Percentiles rank a stretch among this genome's conserved stretches.
These are phyloP conservation scores for Sakesphorus luctuosus DNA, from an alignment of 2,113 vertebrate genomes.

Conservation along the genomic window DNA sequence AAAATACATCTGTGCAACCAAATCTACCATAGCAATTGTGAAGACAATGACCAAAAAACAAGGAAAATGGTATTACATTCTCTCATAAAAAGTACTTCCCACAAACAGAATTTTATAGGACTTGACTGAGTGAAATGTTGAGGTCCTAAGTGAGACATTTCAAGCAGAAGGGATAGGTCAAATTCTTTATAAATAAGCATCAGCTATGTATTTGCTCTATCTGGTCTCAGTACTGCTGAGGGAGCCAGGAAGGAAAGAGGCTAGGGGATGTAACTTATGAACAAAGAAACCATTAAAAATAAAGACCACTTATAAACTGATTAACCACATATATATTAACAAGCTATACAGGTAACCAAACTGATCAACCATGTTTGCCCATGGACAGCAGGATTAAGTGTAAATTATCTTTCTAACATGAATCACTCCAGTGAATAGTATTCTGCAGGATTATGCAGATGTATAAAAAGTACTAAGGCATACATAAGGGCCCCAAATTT, in stretches of 20 bases:
- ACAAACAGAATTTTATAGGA: conserved; percentile 18
- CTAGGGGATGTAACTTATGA: not conserved
- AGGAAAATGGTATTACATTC: not conserved
- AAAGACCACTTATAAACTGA: not conserved
- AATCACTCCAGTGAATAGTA: not conserved
- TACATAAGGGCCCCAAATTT: not conserved
- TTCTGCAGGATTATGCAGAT: not conserved
- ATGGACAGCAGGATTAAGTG: not conserved
- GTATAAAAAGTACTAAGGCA: not conserved
- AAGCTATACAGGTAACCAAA: not conserved
- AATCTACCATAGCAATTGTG: not conserved
- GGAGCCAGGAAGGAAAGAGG: not conserved
- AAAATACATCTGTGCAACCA: conserved; percentile 26
- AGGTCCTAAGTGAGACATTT: not conserved
- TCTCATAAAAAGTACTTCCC: not conserved
- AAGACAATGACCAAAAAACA: not conserved
- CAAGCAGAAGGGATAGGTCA: not conserved
- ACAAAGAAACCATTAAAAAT: not conserved
- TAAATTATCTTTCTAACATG: not conserved
- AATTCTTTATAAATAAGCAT: not conserved
- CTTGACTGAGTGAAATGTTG: not conserved
- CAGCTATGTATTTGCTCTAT: not conserved
- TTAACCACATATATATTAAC: not conserved
- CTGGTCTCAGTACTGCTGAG: not conserved
- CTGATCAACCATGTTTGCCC: not conserved